These are phyloP conservation scores for Cryptotis parvus DNA, from an alignment of 2,113 vertebrate species.

Conservation along the genomic window DNA sequence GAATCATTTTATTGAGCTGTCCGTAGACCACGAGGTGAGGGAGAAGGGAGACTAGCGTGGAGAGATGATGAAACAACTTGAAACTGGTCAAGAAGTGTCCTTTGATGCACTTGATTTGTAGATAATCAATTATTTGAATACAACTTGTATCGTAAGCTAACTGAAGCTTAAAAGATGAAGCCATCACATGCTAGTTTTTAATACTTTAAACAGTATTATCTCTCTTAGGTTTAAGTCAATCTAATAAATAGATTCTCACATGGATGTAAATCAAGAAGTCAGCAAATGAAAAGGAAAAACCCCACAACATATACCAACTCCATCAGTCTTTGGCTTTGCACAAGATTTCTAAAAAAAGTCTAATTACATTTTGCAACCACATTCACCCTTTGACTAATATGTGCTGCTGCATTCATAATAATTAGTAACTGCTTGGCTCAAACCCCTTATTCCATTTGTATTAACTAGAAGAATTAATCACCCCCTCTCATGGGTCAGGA, in stretches of 20 bases:
- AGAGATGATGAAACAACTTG: constrained; percentile 30
- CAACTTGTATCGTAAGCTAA: constrained; percentile 55
- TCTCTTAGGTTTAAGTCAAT: constrained; percentile 53
- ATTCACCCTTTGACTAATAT: constrained; percentile 20
- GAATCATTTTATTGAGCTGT: constrained; percentile 23
- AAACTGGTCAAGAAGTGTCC: constrained; percentile 23
- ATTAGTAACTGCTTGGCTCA: constrained; percentile 19
- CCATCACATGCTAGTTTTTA: constrained; percentile 27
- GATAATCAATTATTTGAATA: background rate
- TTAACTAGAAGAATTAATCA: constrained; percentile 1
- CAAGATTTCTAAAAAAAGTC: constrained; percentile 61
- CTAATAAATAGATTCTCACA: constrained; percentile 51
- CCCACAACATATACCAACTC: background rate
- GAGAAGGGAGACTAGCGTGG: background rate
- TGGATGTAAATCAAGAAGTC: constrained; percentile 23
- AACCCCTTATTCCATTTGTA: constrained; percentile 25
- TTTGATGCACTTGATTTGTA: constrained; percentile 25
- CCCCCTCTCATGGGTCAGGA: background rate
- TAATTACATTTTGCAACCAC: background rate
- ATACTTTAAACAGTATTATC: constrained; percentile 37
- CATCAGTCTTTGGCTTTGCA: background rate
- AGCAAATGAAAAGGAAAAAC: constrained; percentile 46
- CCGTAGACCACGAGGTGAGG: background rate
- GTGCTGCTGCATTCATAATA: constrained; percentile 20
- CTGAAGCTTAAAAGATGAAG: constrained; percentile 24